Conservation (phyloP, 2,797 vertebrate species). For the Natrix natrix region DNA sequence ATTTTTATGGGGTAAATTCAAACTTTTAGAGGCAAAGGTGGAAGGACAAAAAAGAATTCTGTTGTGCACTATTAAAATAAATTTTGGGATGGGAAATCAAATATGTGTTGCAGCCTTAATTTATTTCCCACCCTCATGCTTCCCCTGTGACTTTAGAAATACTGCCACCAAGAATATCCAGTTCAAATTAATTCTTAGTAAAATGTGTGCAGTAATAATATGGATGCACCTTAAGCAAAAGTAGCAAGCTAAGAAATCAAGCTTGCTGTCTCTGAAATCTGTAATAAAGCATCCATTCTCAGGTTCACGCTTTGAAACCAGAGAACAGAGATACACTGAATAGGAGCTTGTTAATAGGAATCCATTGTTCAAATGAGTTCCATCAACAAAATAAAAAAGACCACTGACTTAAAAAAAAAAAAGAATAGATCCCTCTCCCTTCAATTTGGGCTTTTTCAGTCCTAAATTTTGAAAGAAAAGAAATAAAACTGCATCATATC, state of each 20-base stretch:
- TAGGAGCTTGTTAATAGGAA: constrained; percentile 41
- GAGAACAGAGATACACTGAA: constrained; percentile 18
- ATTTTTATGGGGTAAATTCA: neutral
- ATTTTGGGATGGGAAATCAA: neutral
- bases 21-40: too few species aligned
- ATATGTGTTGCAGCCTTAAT: neutral
- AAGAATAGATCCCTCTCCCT: constrained; percentile 28
- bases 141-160: constrained; percentile 17
- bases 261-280: constrained; percentile 29
- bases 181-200: neutral
- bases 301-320: constrained; percentile 4
- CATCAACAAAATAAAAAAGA: constrained; percentile 43
- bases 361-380: constrained; percentile 43
- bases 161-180: constrained; percentile 37
- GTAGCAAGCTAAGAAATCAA: constrained; percentile 9
- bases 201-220: neutral
- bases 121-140: neutral
- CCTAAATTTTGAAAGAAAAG: constrained; percentile 48
- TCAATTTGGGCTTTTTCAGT: constrained; percentile 41
- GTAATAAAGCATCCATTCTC: constrained; percentile 21
- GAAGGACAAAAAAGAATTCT: neutral
- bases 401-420: constrained; percentile 26
- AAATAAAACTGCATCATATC: constrained; percentile 48
- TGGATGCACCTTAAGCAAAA: constrained; percentile 24
- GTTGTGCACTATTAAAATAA: neutral